Base-by-base conservation (phyloP, 2,797 vertebrate species). In the Poecilia gillii region DNA sequence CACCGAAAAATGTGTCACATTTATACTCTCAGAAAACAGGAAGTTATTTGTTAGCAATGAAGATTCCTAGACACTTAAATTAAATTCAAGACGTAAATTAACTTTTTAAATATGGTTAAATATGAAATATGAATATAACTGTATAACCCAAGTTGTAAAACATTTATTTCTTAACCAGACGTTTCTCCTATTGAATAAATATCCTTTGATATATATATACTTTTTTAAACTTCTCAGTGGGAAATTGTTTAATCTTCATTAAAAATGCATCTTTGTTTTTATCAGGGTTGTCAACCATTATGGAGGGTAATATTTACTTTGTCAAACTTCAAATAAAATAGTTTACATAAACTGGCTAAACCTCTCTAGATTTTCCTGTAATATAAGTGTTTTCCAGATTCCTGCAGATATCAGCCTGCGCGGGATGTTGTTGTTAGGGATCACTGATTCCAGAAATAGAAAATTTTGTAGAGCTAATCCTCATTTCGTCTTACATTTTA, bases 391-490 rank as follows among this genome's bases (percentile, higher is more conserved):
- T 77, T 72, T 77, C 73, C 62, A 71, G 1, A 71, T 72, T 77
- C 53, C 31, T 55, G 25, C 20, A 39, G 47, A 59, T 36, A 39
- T 20, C 79, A 45, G 72, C 13, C 51, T 7, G 39, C 81, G 55
- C 33, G n/a, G 33, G 11, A 8, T 73, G 43, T 82, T 82, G 47
- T 74, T 81, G 53, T 33, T 51, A 82, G 72, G 57, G 18, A n/a
- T 0, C 5, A 23, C 49, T 73, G 81, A 49, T 46, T 59, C 70
- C n/a, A 55, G 66, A 73, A 73, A 64, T 68, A 49, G 18, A 23
- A 45, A 23, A 20, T 6, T 45, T 39, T 70, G 78, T 70, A 59
- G 64, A 77, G 75, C 64, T 51, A 77, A 85, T 79, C 14, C 0
- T 11, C 23, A 2, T 74, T 79, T 74, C 72, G n/a, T 46, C 28